phyloP scores from a whole-genome alignment of 2,888 invertebrate genomes.

The Eueremaeus valkanovi region DNA sequence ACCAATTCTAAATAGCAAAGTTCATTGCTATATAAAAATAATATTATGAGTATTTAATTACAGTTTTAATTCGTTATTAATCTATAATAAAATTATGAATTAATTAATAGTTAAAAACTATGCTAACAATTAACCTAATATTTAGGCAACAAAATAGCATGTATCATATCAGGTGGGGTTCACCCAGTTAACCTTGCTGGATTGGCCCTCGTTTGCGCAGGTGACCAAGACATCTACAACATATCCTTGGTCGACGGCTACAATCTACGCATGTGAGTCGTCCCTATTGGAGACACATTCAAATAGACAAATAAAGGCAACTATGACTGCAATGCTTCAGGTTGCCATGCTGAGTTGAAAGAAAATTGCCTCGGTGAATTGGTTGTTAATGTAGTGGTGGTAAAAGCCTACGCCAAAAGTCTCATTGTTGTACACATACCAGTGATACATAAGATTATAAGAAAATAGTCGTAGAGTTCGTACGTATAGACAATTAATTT shows the following conservation, averaged over 20 bases:
- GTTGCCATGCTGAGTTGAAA: constrained; percentile 53
- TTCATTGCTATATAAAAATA: no score
- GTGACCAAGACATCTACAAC: constrained; percentile 56
- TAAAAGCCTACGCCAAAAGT: constrained; percentile 52
- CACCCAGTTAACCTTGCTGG: constrained; percentile 55
- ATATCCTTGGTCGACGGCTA: constrained; percentile 57
- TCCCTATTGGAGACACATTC: constrained; percentile 30
- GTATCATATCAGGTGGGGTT: constrained; percentile 53
- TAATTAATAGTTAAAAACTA: no score
- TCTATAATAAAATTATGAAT: no score
- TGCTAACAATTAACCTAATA: no score
- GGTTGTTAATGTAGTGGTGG: constrained; percentile 47
- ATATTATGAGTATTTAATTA: no score
- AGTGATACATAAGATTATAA: constrained; percentile 54
- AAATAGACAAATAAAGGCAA: constrained; percentile 47
- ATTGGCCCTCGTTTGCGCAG: constrained; percentile 53
- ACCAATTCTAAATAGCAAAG: no score
- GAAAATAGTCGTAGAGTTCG: constrained; percentile 55
- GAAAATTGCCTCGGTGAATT: constrained; percentile 53
- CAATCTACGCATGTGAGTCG: constrained; percentile 52
- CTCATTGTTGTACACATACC: constrained; percentile 54
- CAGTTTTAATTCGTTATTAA: no score
- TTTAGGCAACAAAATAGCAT: background rate
- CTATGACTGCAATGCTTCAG: constrained; percentile 53
- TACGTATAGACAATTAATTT: no score